Conservation (phyloP, 2,888 invertebrate genomes). For the Augochlorella aurata region DNA sequence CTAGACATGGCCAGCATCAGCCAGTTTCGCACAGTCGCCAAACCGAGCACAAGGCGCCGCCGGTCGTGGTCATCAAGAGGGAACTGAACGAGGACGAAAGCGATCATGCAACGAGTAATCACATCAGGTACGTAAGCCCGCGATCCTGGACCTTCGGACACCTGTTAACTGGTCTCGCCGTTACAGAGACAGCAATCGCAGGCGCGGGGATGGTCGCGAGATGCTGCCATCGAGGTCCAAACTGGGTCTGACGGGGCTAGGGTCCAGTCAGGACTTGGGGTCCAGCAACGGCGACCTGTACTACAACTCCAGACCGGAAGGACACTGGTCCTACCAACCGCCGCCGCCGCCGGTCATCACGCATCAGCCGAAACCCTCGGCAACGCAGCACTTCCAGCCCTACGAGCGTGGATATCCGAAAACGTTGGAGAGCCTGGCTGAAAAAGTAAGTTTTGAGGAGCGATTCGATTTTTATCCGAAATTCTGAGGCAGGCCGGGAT, state of each 20-base stretch:
- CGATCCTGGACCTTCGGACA: too few relatives aligned
- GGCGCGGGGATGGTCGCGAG: slow-evolving; percentile 90
- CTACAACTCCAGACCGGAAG: slow-evolving; percentile 89
- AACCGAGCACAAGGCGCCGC: slow-evolving; percentile 91
- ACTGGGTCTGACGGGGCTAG: slow-evolving; percentile 85
- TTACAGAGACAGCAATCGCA: slow-evolving; percentile 83
- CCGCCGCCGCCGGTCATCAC: slow-evolving; percentile 93
- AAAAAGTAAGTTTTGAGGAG: slow-evolving; percentile 85
- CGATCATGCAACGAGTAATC: slow-evolving; percentile 82
- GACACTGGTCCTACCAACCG: slow-evolving; percentile 86
- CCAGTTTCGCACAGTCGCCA: slow-evolving; percentile 79
- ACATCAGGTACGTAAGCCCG: slow-evolving; percentile 76
- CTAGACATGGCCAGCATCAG: slow-evolving; percentile 86
- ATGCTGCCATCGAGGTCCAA: slow-evolving; percentile 90
- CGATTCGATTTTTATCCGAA: neutral
- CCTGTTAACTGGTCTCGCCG: too few relatives aligned
- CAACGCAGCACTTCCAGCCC: slow-evolving; percentile 91
- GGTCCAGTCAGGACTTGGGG: slow-evolving; percentile 82
- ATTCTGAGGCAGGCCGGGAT: slow-evolving; percentile 53
- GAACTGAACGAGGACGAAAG: slow-evolving; percentile 92
- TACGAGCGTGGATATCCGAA: slow-evolving; percentile 94
- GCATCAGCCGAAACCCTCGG: slow-evolving; percentile 91
- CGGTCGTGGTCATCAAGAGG: slow-evolving; percentile 94
- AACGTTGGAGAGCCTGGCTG: slow-evolving; percentile 94
- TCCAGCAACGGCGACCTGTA: slow-evolving; percentile 88